Percentiles rank a stretch among this genome's conserved stretches.
Conservation (phyloP, 2,888 invertebrate species). For the Tethea ocularis region DNA sequence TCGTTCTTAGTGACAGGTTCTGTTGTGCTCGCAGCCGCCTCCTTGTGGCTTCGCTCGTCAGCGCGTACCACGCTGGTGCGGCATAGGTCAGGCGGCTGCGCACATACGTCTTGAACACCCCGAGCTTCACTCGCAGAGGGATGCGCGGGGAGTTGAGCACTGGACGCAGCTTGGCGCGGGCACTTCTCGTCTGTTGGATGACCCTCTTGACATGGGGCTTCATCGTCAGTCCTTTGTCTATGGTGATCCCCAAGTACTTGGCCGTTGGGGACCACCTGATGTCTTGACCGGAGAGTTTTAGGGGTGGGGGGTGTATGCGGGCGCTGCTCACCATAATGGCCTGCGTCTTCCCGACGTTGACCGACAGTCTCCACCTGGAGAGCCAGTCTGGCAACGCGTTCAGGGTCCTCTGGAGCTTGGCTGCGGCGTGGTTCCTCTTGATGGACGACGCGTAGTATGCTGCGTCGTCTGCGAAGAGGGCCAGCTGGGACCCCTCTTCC, state of each 20-base stretch:
- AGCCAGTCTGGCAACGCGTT: constrained; percentile 20
- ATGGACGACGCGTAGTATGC: constrained; percentile 10
- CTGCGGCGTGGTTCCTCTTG: not conserved
- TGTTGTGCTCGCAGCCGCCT: not conserved
- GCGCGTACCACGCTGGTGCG: constrained; percentile 16
- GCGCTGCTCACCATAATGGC: constrained; percentile 11
- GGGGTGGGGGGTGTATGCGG: not conserved
- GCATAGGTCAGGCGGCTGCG: constrained; percentile 24
- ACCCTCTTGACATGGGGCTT: constrained; percentile 16
- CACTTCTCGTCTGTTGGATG: constrained; percentile 14
- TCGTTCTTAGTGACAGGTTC: constrained; percentile 5
- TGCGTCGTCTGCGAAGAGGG: not conserved
- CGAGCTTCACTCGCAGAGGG: constrained; percentile 24
- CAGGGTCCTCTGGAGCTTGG: not conserved
- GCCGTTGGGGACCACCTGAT: constrained; percentile 12
- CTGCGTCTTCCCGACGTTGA: constrained; percentile 28
- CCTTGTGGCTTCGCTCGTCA: not conserved
- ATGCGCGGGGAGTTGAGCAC: constrained; percentile 22
- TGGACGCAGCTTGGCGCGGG: constrained; percentile 16
- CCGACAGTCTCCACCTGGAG: constrained; percentile 5
- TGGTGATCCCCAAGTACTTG: constrained; percentile 30
- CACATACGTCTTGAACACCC: constrained; percentile 26
- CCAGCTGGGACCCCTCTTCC: not conserved
- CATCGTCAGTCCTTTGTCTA: constrained; percentile 26
- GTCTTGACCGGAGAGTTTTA: constrained; percentile 14